Base-by-base conservation (phyloP, 2,888 invertebrate genomes). In the Theretra japonica region DNA sequence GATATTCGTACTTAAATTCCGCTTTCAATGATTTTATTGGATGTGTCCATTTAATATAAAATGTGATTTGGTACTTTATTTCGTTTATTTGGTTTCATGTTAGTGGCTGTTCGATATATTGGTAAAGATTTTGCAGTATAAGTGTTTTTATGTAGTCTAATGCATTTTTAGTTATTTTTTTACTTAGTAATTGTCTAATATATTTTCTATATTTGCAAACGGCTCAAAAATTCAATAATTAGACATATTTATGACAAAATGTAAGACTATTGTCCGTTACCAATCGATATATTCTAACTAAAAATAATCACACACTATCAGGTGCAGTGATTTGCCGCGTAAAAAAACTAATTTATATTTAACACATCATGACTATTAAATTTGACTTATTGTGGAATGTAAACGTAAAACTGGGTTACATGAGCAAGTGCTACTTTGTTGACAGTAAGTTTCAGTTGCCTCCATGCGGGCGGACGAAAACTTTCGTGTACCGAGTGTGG, bases 1-100 rank as follows among this genome's bases (percentile, higher is more conserved):
- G 70, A 80, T 78, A 82, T 81, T 80, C 82, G 80, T 80, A 80
- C 79, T 80, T 82, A 77, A 81, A 82, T 79, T 81, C 73, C 70
- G 75, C 48, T 65, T 65, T 23, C 65, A 77, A 79, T 82, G 76
- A 82, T 84, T 85, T 84, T 83, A 85, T 83, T 80, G 75, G 73
- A 78, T 77, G 73, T 80, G 73, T 77, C 80, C 78, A 81, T 82
- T 81, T 80, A 78, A 79, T 79, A 76, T 77, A 75, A 75, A 77
- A 75, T 79, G 73, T 76, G 75, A 72, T 77, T 75, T 75, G 72
- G 71, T 73, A 75, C 72, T 73, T 73, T 71, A 25, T 71, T 69
- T 58, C 57, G 65, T 57, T 70, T 70, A 25, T 59, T 56, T 21
- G 30, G 11, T 56, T 21, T 23, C 1, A 23, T 30, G 19, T 60